Base-by-base conservation (phyloP, 2,888 invertebrate species). In the Uloborus plumipes region DNA sequence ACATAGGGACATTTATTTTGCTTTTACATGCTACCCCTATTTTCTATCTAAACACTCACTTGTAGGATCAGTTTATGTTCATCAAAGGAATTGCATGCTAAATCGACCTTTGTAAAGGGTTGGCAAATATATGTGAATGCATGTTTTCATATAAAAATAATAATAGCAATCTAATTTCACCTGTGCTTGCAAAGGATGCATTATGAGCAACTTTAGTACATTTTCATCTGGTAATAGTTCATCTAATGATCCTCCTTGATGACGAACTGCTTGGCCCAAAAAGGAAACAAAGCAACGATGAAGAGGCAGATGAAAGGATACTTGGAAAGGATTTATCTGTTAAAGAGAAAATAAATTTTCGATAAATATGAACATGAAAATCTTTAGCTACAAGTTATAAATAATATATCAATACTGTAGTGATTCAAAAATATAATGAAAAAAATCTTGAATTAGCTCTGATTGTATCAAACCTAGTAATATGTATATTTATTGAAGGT, bases 231-330 rank as follows among this genome's bases (percentile, higher is more conserved):
- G 97, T 87, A 97, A 91, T 85, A 97, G 92, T 87, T 94, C 94
- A 84, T 92, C 91, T 51, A 97, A 91, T 55, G 92, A 91, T 87
- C 94, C 92, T 14, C 88, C 89, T 85, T 94, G 94, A 91, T 95
- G 93, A 88, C 87, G 86, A 13, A 95, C 93, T 66, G 94, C 95
- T 89, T 96, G 95, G 89, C 95, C 93, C 87, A 95, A 91, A 88
- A 96, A 95, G 18, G 94, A 93, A 0, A 95, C 93, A 88, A 97
- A 92, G 90, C 98, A 97, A 73, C 99, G 94, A 91, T 99, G 98
- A 87, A 99, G 92, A 22, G 98, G 98, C 88, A 98, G 93, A 91
- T 99, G 98, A 91, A 99, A 99, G 70, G 97, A 96, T 84, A 97
- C 94, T 91, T 96, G 95, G 67, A 88, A 84, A 15, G 85, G 85